Evolutionary conservation across 2,888 invertebrate genomes (phyloP).

Genomic region (Gisinianus flammeolus): DNA sequence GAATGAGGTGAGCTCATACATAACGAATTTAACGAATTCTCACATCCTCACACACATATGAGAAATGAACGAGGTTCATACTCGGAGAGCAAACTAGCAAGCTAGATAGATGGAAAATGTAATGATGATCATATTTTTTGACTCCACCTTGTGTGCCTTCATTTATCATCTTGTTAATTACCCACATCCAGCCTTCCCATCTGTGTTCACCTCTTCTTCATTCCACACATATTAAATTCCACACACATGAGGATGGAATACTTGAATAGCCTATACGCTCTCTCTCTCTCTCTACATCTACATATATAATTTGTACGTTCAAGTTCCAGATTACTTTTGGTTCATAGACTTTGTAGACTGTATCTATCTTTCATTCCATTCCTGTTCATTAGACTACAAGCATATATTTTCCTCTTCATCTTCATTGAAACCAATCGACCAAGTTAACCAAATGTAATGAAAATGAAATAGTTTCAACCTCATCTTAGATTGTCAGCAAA

Average conservation of each 20-base stretch:
- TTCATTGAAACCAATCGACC: not conserved
- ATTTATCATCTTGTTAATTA: slow-evolving; percentile 56
- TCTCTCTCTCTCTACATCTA: too few relatives aligned
- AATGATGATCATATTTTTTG: slow-evolving; percentile 24
- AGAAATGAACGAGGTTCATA: too few relatives aligned
- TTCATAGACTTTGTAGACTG: not conserved
- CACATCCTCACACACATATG: not conserved
- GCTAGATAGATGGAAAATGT: slow-evolving; percentile 17
- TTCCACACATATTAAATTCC: not conserved
- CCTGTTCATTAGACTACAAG: not conserved
- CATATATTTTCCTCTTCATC: not conserved
- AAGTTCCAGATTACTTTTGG: too few relatives aligned
- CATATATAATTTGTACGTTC: too few relatives aligned
- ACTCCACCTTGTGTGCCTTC: slow-evolving; percentile 52
- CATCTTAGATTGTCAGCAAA: too few relatives aligned
- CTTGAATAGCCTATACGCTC: too few relatives aligned
- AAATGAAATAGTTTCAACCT: not conserved
- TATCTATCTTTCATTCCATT: slow-evolving; percentile 13
- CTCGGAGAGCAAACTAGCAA: not conserved
- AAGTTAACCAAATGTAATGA: not conserved
- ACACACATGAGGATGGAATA: too few relatives aligned
- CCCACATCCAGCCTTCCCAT: slow-evolving; percentile 42
- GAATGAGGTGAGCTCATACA: not conserved
- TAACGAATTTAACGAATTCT: not conserved
- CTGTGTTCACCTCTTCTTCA: not conserved